These are phyloP conservation scores for Patella depressa DNA, from an alignment of 2,888 invertebrate species.

Conservation along the genomic window DNA sequence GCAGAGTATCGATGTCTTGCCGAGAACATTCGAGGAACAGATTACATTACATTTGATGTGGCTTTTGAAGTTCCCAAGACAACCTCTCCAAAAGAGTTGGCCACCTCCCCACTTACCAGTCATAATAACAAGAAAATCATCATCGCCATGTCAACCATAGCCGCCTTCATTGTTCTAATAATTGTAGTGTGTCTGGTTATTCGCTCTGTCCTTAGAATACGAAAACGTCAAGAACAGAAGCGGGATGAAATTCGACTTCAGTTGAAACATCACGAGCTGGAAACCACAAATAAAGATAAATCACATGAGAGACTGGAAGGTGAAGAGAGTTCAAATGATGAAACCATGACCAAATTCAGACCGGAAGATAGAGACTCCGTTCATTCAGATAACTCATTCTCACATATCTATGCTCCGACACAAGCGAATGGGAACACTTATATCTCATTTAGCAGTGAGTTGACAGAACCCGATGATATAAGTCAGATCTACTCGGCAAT, in stretches of 20 bases:
- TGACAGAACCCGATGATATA: conserved; percentile 55
- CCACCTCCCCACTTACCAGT: neutral
- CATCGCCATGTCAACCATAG: neutral
- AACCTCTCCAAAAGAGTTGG: conserved; percentile 3
- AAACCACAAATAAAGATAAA: conserved; percentile 23
- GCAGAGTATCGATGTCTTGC: conserved; percentile 56
- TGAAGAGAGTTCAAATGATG: conserved; percentile 36
- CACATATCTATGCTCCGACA: conserved; percentile 22
- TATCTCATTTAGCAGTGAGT: conserved; percentile 62
- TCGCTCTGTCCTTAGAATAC: neutral
- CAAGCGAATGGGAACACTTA: conserved; percentile 56
- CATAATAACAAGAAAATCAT: neutral
- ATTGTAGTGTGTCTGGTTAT: neutral
- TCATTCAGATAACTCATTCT: conserved; percentile 29
- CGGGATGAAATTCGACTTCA: neutral
- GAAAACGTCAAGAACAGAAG: neutral
- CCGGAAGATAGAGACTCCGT: conserved; percentile 23
- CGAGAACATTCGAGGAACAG: conserved; percentile 51
- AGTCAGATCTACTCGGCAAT: conserved; percentile 44
- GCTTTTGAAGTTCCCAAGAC: neutral
- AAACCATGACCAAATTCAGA: conserved; percentile 30
- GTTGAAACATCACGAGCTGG: conserved; percentile 3
- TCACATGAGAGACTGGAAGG: conserved; percentile 30
- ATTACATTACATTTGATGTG: neutral
- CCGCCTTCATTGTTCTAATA: neutral